Evolutionary conservation across 1,140 invertebrate species (phyloP), one percentile per base, ranked within the genome.

Genomic region (Parasteatoda tepidariorum): DNA sequence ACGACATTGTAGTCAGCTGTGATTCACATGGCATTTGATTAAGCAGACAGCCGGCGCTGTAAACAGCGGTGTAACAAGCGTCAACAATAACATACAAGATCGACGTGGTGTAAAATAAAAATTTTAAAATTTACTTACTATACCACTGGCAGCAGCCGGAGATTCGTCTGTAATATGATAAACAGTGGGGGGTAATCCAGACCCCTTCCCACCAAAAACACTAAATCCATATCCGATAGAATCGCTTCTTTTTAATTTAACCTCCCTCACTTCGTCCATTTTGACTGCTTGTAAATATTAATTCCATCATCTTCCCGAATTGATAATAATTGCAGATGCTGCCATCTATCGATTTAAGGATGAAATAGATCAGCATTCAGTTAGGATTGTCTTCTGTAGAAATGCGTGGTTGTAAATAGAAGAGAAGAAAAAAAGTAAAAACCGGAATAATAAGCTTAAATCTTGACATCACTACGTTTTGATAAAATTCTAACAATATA

Each of bases 121-220:
- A 28, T 24, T 61, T 61, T 62, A 28, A 30, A 81, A 31, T 55
- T 68, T 22, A 90, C 92, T 93, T 92, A 96, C 95, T 93, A 95
- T 92, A 89, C 94, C 94, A 89, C 94, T 94, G 88, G 94, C 93
- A 86, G 94, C 95, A 83, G 95, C 95, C 87, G 95, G 95, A 86
- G 95, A 96, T 90, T 96, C 95, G 90, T 96, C 95, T 87, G 95
- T 92, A 88, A 97, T 95, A 90, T 96, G 93, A 90, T 96, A 96
- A 89, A 97, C 95, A 88, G 96, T 94, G 88, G 95, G 95, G 87
- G 95, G 95, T 88, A 95, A 92, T 64, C 88, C 88, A 26, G 88
- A 89, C 88, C 94, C 95, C 87, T 94, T 94, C 89, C 94, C 94
- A 84, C 95, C 94, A 87, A 96, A 92, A 86, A 97, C 90, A 86